phyloP scores from a whole-genome alignment of 2,888 invertebrate species.

The Neria commutata region DNA sequence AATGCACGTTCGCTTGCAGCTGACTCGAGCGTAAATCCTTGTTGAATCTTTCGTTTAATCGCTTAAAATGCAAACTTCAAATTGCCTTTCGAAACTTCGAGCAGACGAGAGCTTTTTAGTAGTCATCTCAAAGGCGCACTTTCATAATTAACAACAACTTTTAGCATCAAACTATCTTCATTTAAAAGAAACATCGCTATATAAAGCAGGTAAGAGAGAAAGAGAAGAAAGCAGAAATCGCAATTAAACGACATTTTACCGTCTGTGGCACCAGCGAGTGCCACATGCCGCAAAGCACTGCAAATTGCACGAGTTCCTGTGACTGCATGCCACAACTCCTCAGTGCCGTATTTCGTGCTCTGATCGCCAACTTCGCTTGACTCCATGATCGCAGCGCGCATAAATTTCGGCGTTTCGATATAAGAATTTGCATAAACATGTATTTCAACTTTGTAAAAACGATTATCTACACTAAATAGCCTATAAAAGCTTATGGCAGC shows the following conservation, averaged over 20 bases:
- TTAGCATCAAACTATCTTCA: too few relatives aligned
- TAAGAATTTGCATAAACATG: conserved; percentile 42
- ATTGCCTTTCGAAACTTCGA: conserved; percentile 23
- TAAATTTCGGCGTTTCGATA: conserved; percentile 38
- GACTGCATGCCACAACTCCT: not conserved
- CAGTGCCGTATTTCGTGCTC: not conserved
- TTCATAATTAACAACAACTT: conserved; percentile 14
- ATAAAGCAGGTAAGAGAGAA: too few relatives aligned
- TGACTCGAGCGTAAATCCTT: not conserved
- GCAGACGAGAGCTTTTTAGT: conserved; percentile 7
- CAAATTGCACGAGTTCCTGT: not conserved
- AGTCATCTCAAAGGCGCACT: conserved; percentile 2
- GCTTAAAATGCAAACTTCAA: conserved; percentile 33
- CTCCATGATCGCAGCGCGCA: conserved; percentile 19
- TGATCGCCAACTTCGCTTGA: not conserved
- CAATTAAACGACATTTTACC: conserved; percentile 6
- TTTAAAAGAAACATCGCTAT: too few relatives aligned
- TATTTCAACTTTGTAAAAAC: conserved; percentile 41
- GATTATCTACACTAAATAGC: conserved; percentile 40
- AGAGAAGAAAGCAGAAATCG: not conserved
- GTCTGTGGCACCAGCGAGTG: not conserved
- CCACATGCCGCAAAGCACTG: not conserved
- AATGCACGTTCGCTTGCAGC: too few relatives aligned
- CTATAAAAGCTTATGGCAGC: too few relatives aligned
- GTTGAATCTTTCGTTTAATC: conserved; percentile 34